Base-by-base conservation (phyloP, 2,797 vertebrate species). In the Chloroceryle inda region DNA sequence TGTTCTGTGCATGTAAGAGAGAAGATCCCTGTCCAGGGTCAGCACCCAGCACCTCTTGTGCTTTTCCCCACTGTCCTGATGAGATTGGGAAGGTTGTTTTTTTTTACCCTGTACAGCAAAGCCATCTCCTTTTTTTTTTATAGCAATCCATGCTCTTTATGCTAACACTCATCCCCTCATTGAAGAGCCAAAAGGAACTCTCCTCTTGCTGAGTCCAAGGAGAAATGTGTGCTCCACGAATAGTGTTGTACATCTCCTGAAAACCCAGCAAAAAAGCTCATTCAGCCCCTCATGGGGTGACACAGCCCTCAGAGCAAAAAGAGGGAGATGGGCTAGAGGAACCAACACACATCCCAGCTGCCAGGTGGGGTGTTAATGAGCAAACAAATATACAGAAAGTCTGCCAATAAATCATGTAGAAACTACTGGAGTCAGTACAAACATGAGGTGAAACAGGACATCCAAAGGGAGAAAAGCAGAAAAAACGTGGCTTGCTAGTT, bases 361-460 rank as follows among this genome's bases (percentile, higher is more conserved):
- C 63, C 27, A 7, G 18, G 14, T 29, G 67, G 21, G 19, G 19
- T 37, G 53, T 27, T 64, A 49, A 71, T 59, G 53, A 37, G 49
- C 4, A 50, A 85, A 69, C 11, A 68, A 67, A 76, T 1, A 7
- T 11, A 10, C 52, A 40, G 38, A 62, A 82, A 62, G 26, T 31
- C 49, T 59, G 75, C 29, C 47, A 56, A 35, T 31, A 42, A 47
- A 53, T 27, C 2, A 2, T 12, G 29, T 27, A 33, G 73, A 80
- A 88, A 10, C n/a, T 42, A 55, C 20, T 4, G 2, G 53, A 33
- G 38, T 7, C 38, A 6, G 45, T 11, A 38, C 52, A 45, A 69
- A 37, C 0, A 0, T 9, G 44, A 77, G n/a, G 24, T 24, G 19
- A 45, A 33, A 13, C 0, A 2, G 27, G 17, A 19, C 44, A 23